Percentiles rank a stretch among this genome's conserved stretches.
phyloP scores from a whole-genome alignment of 2,888 invertebrate genomes.

The Apodemia mormo region DNA sequence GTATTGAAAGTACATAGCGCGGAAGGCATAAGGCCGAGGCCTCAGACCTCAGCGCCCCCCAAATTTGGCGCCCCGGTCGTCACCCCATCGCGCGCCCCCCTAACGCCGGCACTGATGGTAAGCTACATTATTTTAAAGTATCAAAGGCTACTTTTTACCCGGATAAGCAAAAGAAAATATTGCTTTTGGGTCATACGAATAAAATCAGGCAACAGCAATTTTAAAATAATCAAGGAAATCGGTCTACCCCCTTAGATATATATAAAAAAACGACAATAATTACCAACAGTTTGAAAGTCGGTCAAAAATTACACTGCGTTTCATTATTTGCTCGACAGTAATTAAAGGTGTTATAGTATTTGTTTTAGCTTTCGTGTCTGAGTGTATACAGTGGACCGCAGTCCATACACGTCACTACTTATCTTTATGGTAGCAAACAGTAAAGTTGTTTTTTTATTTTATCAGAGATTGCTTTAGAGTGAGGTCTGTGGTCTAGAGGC shows the following conservation, averaged over 20 bases:
- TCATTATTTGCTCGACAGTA: conserved; percentile 61
- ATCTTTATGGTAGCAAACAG: conserved; percentile 76
- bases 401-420: conserved; percentile 57
- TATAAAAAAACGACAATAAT: neutral
- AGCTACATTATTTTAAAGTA: neutral
- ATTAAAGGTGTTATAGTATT: conserved; percentile 56
- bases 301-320: conserved; percentile 37
- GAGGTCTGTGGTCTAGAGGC: conserved; percentile 55
- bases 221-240: no score
- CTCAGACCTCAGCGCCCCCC: no score
- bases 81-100: no score
- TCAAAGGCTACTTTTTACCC: no score
- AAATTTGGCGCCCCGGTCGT: no score
- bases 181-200: no score
- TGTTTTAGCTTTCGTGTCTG: conserved; percentile 52
- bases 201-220: no score
- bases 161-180: no score
- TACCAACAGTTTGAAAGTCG: neutral
- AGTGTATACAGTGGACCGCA: conserved; percentile 65
- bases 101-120: no score
- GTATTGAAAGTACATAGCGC: no score
- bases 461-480: conserved; percentile 62
- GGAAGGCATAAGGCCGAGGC: no score
- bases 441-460: conserved; percentile 63
- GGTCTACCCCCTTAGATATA: no score